These are phyloP conservation scores for Drosophila tropicalis DNA, from an alignment of 1,140 invertebrate genomes.

Conservation along the genomic window DNA sequence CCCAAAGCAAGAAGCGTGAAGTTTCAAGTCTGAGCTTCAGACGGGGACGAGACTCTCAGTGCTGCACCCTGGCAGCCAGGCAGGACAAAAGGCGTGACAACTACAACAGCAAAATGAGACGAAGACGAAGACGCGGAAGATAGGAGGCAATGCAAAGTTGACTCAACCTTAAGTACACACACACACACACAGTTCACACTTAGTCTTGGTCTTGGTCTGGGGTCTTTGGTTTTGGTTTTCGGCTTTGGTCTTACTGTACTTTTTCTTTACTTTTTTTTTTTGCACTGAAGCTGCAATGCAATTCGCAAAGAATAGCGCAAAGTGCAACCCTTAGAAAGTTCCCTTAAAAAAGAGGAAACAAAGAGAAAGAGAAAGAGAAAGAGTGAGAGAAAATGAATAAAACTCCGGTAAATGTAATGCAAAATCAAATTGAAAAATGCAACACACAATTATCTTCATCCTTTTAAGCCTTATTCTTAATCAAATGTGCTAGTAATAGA, in stretches of 20 bases:
- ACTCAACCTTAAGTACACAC: slow-evolving; percentile 17
- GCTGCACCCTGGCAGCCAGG: slow-evolving; percentile 16
- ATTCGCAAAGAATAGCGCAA: slow-evolving; percentile 1
- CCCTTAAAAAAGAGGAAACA: slow-evolving; percentile 8
- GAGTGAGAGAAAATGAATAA: slow-evolving; percentile 11
- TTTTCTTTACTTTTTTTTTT: slow-evolving; percentile 1
- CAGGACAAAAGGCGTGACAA: slow-evolving; percentile 57
- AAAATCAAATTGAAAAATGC: slow-evolving; percentile 38
- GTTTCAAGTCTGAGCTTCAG: slow-evolving; percentile 3
- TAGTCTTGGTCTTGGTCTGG: not conserved
- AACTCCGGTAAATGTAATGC: slow-evolving; percentile 49
- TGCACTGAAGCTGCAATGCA: slow-evolving; percentile 20
- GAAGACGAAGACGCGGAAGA: not conserved
- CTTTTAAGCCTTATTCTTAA: not conserved
- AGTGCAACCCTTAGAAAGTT: slow-evolving; percentile 14
- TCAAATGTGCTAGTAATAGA: too few species aligned
- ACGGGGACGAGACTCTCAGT: not conserved
- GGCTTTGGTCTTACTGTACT: slow-evolving; percentile 22
- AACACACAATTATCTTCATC: not conserved
- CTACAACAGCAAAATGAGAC: slow-evolving; percentile 26
- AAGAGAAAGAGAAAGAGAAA: not conserved
- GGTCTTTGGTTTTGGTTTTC: slow-evolving; percentile 7
- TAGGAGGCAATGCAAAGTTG: slow-evolving; percentile 16
- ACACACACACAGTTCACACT: not conserved
- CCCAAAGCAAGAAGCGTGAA: slow-evolving; percentile 5